Conservation (phyloP, 2,888 invertebrate species). For the Pemphredon lugubris region DNA sequence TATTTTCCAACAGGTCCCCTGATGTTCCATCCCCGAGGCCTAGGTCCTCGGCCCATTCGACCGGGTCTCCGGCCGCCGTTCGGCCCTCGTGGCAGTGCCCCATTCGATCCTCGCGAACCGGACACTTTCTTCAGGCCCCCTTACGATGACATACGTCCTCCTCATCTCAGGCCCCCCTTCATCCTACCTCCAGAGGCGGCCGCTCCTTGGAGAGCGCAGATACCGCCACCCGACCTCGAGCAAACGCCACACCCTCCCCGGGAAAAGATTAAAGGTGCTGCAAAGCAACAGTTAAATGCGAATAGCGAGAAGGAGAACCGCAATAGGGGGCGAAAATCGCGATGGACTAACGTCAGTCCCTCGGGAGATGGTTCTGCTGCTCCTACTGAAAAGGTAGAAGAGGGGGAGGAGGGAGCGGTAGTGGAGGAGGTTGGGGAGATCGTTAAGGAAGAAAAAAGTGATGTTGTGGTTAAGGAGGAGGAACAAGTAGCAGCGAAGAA, state of each 20-base stretch:
- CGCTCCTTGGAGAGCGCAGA: slow-evolving; percentile 71
- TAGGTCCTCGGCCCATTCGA: slow-evolving; percentile 79
- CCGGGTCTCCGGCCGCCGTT: slow-evolving; percentile 77
- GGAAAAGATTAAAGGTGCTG: slow-evolving; percentile 62
- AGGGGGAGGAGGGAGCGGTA: slow-evolving; percentile 4
- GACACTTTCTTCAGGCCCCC: slow-evolving; percentile 75
- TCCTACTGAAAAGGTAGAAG: slow-evolving; percentile 38
- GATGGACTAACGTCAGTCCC: slow-evolving; percentile 72
- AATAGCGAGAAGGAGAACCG: slow-evolving; percentile 66
- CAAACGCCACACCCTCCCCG: slow-evolving; percentile 43
- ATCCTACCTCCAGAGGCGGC: slow-evolving; percentile 61
- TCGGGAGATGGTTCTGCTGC: slow-evolving; percentile 47
- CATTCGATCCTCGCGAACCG: slow-evolving; percentile 74
- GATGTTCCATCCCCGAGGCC: slow-evolving; percentile 79
- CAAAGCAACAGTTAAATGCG: slow-evolving; percentile 41
- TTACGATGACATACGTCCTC: slow-evolving; percentile 74
- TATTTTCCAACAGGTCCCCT: too few species aligned
- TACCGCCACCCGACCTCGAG: slow-evolving; percentile 48
- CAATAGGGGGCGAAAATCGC: slow-evolving; percentile 73
- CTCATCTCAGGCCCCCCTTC: slow-evolving; percentile 67
- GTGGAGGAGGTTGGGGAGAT: slow-evolving; percentile 22
- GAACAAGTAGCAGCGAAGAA: too few species aligned
- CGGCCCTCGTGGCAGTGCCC: slow-evolving; percentile 74
- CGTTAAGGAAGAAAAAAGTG: slow-evolving; percentile 18
- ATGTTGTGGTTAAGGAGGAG: too few species aligned